Evolutionary conservation across 1,140 invertebrate species (phyloP), one percentile per base, ranked within the genome.

Genomic region (Tetramorium alpestre): DNA sequence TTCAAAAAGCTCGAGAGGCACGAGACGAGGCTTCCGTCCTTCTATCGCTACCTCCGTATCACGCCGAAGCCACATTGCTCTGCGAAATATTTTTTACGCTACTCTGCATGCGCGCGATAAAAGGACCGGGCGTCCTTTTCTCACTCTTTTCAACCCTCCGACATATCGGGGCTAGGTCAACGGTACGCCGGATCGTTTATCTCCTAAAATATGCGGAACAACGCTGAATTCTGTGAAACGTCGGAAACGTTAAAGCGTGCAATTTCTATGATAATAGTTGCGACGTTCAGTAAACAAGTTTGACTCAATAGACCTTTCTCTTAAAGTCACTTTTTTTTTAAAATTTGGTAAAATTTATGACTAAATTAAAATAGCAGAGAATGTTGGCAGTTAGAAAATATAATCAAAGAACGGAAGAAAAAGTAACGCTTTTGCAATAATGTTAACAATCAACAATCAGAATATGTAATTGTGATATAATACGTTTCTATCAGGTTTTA

Each of bases 1-100:
- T 94, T 94, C 89, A 94, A 94, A 94, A 94, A 93, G 92, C 92
- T 93, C 84, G 72, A n/a, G 41, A 92, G 87, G 87, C 92, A 91
- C 75, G 91, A 92, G 92, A 93, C 91, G 90, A 93, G 89, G 89
- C 84, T 77, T 77, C 64, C 56, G 44, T 65, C 47, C 54, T 60
- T n/a, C 65, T 65, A 16, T 70, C 38, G 25, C 56, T 44, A 18
- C 58, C 64, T 18, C 47, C 56, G 28, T 82, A 56, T 87, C 75
- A 77, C 33, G 49, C 28, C 75, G 18, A 81, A 65, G 28, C 67
- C 33, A 69, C 47, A 47, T 72, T 80, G 44, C 76, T 33, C 33
- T n/a, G 16, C 44, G 41, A 67, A 86, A 86, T 33, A 64, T 72
- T 88, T 60, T 81, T 88, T 80, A 82, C 72, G 33, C 28, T 11